Base-by-base conservation (phyloP, 2,888 invertebrate genomes). In the Ditylenchus weischeri region DNA sequence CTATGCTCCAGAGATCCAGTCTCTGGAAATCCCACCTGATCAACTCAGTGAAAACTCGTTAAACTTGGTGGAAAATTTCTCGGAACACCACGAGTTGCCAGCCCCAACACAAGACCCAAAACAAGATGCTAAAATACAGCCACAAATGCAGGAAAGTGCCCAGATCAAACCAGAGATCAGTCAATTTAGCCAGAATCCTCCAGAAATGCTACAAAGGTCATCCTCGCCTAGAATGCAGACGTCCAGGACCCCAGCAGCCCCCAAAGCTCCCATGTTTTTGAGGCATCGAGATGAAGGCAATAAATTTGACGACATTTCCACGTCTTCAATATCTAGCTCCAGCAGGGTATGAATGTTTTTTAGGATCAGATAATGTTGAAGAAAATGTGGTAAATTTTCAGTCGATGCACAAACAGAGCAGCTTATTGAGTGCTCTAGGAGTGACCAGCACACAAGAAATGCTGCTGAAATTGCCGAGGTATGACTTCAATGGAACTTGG, bases 21-120 rank as follows among this genome's bases (percentile, higher is more conserved):
- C 79, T n/a, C 76, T 80, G 10, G 80, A 81, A 66, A 78, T 81
- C 63, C 81, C 81, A 8, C 81, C 81, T 3, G 81, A 81, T 72
- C 81, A 81, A 69, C 65, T 81, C 73, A 79, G 79, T 54, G 78
- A 81, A 65, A 74, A 74, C 36, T 78, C 78, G 29, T 76, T 78
- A 48, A 75, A 80, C 57, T 73, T 78, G 49, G 59, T 72, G 21
- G 77, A 76, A n/a, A 75, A 74, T 13, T 64, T 73, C 11, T 64
- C 75, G 29, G 73, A 71, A 54, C 73, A 70, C 29, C 65, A 75
- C 15, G 71, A 72, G 29, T 43, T 21, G 47, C 15, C 19, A 47
- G 21, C 50, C 35, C n/a, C 66, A 49, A 57, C 19, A 19, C 15
- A 11, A 10, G 15, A n/a, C 48, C 19, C 54, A 61, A 65, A 65